These are phyloP conservation scores for Eilema griseolum DNA, from an alignment of 2,888 invertebrate species.

Conservation along the genomic window DNA sequence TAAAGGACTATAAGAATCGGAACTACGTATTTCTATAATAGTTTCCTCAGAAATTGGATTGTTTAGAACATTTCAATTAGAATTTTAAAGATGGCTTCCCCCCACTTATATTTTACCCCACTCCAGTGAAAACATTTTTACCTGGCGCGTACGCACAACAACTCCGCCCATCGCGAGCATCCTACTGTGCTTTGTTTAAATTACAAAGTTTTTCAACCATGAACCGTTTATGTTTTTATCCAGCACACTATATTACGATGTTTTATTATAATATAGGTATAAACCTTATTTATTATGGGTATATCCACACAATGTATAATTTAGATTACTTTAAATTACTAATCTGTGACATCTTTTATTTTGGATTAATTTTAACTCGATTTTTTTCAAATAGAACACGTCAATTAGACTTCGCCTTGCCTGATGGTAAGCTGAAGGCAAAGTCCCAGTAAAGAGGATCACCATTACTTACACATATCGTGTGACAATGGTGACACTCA, in stretches of 20 bases:
- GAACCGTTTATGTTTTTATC: conserved; percentile 52
- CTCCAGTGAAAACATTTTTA: conserved; percentile 46
- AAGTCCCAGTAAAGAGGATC: no score
- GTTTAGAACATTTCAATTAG: conserved; percentile 47
- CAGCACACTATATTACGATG: conserved; percentile 29
- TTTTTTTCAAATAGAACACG: no score
- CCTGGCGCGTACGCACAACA: conserved; percentile 67
- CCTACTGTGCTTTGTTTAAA: conserved; percentile 72
- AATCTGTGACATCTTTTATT: background rate
- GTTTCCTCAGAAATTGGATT: conserved; percentile 35
- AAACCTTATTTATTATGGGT: no score
- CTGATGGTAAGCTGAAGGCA: no score
- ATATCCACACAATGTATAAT: background rate
- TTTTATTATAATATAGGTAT: conserved; percentile 32
- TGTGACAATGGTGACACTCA: no score
- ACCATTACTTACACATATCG: no score
- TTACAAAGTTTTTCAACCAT: conserved; percentile 65
- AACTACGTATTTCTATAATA: conserved; percentile 30
- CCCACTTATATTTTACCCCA: conserved; percentile 53
- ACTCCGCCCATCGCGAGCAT: conserved; percentile 73
- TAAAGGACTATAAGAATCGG: conserved; percentile 45
- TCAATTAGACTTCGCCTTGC: no score
- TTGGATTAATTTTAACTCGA: background rate
- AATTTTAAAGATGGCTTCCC: conserved; percentile 47
- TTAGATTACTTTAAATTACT: background rate